Conservation (phyloP, 2,888 invertebrate genomes). For the Folsomia manolachei region DNA sequence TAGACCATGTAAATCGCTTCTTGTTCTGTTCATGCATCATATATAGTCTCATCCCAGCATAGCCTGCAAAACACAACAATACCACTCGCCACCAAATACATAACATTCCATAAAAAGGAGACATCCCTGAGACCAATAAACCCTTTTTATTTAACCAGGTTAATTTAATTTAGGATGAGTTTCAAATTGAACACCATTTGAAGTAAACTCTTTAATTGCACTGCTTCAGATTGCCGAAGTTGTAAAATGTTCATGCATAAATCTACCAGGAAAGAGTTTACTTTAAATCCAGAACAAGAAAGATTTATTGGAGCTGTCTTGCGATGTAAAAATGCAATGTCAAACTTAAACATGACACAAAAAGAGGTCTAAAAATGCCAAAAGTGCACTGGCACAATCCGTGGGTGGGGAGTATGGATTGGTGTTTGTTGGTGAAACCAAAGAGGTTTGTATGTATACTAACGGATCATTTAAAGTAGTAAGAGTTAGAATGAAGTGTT, state of each 20-base stretch:
- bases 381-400: too few relatives aligned
- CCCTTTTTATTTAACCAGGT: not conserved
- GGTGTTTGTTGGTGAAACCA: not conserved
- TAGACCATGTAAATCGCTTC: not conserved
- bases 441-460: too few relatives aligned
- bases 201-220: not conserved
- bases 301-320: too few relatives aligned
- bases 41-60: not conserved
- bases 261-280: not conserved
- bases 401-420: not conserved
- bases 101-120: not conserved
- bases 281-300: too few relatives aligned
- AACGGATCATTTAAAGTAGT: too few relatives aligned
- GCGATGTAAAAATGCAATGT: not conserved
- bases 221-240: not conserved
- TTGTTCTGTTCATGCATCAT: not conserved
- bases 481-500: too few relatives aligned
- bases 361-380: not conserved
- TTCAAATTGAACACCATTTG: not conserved
- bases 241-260: not conserved
- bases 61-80: not conserved
- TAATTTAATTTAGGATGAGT: not conserved
- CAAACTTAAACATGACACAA: not conserved
- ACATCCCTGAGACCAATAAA: not conserved
- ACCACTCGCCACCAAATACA: not conserved